These are phyloP conservation scores for Phrynosoma platyrhinos DNA, from an alignment of 2,113 vertebrate genomes.

Conservation along the genomic window DNA sequence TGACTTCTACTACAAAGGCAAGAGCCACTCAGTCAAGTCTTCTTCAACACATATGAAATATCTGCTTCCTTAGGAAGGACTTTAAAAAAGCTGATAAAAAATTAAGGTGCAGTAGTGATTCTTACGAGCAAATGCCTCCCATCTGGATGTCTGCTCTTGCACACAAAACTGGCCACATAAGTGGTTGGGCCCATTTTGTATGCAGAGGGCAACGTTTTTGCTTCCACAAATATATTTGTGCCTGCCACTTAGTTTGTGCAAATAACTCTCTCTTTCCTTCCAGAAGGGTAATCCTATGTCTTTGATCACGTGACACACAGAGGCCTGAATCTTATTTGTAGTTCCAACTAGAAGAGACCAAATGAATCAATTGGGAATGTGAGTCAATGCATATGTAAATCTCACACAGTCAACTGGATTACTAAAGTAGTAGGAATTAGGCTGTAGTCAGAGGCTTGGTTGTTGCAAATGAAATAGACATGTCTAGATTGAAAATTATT, in stretches of 20 bases:
- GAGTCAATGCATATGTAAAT: too few relatives aligned
- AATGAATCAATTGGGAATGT: too few relatives aligned
- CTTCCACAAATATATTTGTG: background rate
- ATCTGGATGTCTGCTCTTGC: conserved; percentile 30
- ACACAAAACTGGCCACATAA: background rate
- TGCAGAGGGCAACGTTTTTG: background rate
- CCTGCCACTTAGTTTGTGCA: background rate
- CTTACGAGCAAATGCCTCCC: conserved; percentile 27
- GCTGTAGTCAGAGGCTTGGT: too few relatives aligned
- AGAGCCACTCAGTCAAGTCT: conserved; percentile 26
- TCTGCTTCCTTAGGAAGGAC: conserved; percentile 9
- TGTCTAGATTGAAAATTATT: conserved; percentile 1
- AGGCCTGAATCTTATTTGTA: conserved; percentile 9
- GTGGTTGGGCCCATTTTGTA: background rate
- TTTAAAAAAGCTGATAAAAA: background rate
- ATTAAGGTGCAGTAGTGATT: conserved; percentile 10
- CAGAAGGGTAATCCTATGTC: background rate
- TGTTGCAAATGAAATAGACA: background rate
- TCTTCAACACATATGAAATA: conserved; percentile 19
- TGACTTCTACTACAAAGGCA: background rate
- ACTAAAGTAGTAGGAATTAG: too few relatives aligned
- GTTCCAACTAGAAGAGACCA: too few relatives aligned
- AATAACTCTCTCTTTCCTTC: background rate
- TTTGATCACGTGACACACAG: background rate
- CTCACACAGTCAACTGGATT: too few relatives aligned